Conservation (phyloP, 2,797 vertebrate species). For the Tapirus indicus region DNA sequence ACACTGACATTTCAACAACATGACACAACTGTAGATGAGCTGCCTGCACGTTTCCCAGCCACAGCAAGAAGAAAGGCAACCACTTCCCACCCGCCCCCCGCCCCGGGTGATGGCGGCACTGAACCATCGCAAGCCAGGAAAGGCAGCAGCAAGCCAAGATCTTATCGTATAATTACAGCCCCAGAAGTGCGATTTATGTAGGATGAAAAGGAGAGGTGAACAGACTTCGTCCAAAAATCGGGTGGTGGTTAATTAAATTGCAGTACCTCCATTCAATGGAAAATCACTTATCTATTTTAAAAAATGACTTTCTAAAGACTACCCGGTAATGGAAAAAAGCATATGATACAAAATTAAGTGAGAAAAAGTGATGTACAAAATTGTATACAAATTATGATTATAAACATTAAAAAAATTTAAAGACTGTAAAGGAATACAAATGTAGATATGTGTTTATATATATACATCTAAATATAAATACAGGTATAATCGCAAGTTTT, state of each 20-base stretch:
- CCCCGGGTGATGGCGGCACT: fast-evolving
- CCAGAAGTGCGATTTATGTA: neutral
- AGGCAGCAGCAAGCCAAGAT: neutral
- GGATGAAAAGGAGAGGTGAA: neutral
- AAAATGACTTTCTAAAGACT: neutral
- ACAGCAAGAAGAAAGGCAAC: fast-evolving
- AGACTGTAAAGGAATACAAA: neutral
- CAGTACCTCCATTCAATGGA: neutral
- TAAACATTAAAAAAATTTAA: neutral
- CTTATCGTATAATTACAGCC: neutral
- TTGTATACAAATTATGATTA: neutral
- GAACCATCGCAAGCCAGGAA: neutral
- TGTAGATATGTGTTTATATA: fast-evolving
- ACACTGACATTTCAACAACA: fast-evolving
- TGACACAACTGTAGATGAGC: fast-evolving
- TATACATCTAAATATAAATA: neutral
- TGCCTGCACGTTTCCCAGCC: fast-evolving
- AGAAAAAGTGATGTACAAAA: neutral
- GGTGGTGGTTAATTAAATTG: neutral
- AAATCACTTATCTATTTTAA: neutral
- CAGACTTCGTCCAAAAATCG: neutral
- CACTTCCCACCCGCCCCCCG: fast-evolving
- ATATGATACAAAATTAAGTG: neutral
- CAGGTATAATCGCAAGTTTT: neutral
- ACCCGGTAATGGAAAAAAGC: neutral